Conservation (phyloP, 1,140 invertebrate genomes). For the Drosophila melanica region DNA sequence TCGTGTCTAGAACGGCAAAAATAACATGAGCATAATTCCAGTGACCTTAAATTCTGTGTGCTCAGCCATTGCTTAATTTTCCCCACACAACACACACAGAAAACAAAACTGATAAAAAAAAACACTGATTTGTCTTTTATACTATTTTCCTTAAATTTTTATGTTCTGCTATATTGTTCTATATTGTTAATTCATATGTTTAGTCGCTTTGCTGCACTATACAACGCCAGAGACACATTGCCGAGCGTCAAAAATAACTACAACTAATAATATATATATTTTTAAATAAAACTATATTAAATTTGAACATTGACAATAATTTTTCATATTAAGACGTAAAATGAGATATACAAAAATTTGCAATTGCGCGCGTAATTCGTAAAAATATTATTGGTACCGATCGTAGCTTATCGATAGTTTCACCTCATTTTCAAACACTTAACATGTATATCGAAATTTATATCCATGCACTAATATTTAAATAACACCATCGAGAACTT, state of each 20-base stretch:
- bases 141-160: slow-evolving; percentile 55
- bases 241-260: slow-evolving; percentile 66
- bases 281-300: slow-evolving; percentile 58
- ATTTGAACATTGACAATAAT: slow-evolving; percentile 7
- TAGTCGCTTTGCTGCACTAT: slow-evolving; percentile 36
- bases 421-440: background rate
- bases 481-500: background rate
- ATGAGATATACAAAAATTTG: background rate
- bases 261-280: slow-evolving; percentile 69
- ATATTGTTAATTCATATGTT: slow-evolving; percentile 69
- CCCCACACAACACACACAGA: slow-evolving; percentile 14
- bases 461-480: background rate
- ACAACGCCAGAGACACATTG: slow-evolving; percentile 45
- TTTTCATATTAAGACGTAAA: background rate
- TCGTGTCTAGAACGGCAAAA: slow-evolving; percentile 46
- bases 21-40: slow-evolving; percentile 38
- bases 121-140: slow-evolving; percentile 37
- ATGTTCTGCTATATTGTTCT: slow-evolving; percentile 60
- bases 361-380: background rate
- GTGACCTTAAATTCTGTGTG: slow-evolving; percentile 33
- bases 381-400: background rate
- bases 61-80: slow-evolving; percentile 19
- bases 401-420: background rate
- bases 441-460: background rate
- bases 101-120: slow-evolving; percentile 7